Base-by-base conservation (phyloP, 2,888 invertebrate genomes). In the Brachylomia viminalis region DNA sequence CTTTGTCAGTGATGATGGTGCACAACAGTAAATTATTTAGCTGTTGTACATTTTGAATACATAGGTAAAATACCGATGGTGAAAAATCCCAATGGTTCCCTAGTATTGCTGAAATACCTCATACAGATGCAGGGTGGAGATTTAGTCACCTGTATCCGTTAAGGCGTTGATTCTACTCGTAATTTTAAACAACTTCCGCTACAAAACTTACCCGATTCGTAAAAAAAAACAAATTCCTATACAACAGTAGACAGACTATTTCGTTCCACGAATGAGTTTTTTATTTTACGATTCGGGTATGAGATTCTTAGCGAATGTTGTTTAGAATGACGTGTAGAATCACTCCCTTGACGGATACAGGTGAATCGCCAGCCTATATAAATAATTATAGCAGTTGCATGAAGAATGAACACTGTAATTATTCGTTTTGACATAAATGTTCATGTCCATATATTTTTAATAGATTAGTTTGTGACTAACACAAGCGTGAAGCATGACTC, bases 381-480 rank as follows among this genome's bases (percentile, higher is more conserved):
- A 56, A 61, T 27, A 30, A 72, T 38, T 23, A 56, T n/a, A 76
- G 70, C 27, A 81, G 23, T 61, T 67, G 59, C 75, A 83, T 69
- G 71, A 75, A 79, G 79, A 83, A 79, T 83, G 70, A 56, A 82
- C 52, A 82, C 61, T 65, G 76, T 59, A 64, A 69, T 66, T 56
- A 62, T 77, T 58, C 58, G 23, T 58, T 27, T 70, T 68, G 66
- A 86, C 62, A 27, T 82, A 38, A 65, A 79, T 69, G 70, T 78
- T 58, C 65, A 77, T 82, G 52, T 61, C 62, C 65, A 72, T 81
- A 49, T 15, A 56, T 17, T 73, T 30, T 56, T 13, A 68, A 72
- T 79, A 72, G 49, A 67, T 70, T 83, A 82, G 75, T 86, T 78
- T 85, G 89, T 90, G 77, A 90, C 90, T 91, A 91, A 91, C 90